Base-by-base conservation (phyloP, 2,888 invertebrate species). In the Suillia variegata region DNA sequence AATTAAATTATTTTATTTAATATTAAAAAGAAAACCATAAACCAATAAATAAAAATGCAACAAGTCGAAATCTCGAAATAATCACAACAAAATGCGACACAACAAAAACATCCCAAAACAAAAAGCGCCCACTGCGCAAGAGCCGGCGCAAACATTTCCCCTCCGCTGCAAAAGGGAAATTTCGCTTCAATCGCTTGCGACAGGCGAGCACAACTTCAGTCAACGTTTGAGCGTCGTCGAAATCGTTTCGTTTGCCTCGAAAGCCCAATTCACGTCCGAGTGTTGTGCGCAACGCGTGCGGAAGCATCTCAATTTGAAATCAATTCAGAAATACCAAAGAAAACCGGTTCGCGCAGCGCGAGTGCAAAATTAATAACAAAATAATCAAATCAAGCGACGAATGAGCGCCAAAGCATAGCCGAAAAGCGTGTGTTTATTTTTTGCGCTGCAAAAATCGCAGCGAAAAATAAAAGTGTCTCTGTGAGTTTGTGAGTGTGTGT, bases 331-430 rank as follows among this genome's bases (percentile, higher is more conserved):
- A n/a, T n/a, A n/a, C n/a, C n/a, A n/a, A n/a, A n/a, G n/a, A 53
- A 67, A 72, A 72, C 70, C 70, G 69, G 73, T 72, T 67, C 56
- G 62, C 65, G 62, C n/a, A n/a, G n/a, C n/a, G n/a, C n/a, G 33
- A 33, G 33, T 33, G 33, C 33, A 8, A 33, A 33, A 33, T 10
- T 10, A 33, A 33, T 10, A 33, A 33, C 8, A 13, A 33, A 33
- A 13, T 10, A 33, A n/a, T n/a, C n/a, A n/a, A n/a, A n/a, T n/a
- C n/a, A n/a, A n/a, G n/a, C n/a, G n/a, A 61, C 63, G n/a, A n/a
- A n/a, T n/a, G n/a, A n/a, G n/a, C n/a, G n/a, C n/a, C n/a, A n/a
- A n/a, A n/a, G n/a, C n/a, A n/a, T n/a, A n/a, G n/a, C n/a, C n/a
- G n/a, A n/a, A n/a, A n/a, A n/a, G n/a, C n/a, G n/a, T n/a, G n/a